Percentiles rank a stretch among this genome's conserved stretches.
phyloP scores from a whole-genome alignment of 2,888 invertebrate genomes.

The Altica lythri region DNA sequence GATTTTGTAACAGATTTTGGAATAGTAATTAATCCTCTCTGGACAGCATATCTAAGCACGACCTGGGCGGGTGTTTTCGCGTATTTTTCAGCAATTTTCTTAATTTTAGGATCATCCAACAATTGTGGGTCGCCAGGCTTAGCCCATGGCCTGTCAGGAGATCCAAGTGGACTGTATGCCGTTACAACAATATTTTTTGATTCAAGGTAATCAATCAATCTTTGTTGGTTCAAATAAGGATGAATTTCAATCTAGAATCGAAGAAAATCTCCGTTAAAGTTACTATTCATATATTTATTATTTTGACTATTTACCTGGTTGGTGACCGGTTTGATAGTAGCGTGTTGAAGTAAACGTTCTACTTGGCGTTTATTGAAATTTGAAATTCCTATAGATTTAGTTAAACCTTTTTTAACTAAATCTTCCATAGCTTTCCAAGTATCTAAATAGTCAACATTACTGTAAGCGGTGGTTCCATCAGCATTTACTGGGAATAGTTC shows the following conservation, averaged over 20 bases:
- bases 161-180: slow-evolving; percentile 84
- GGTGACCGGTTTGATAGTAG: slow-evolving; percentile 65
- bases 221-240: slow-evolving; percentile 75
- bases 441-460: slow-evolving; percentile 70
- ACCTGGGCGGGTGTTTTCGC: slow-evolving; percentile 74
- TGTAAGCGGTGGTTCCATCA: slow-evolving; percentile 50
- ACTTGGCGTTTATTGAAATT: slow-evolving; percentile 78
- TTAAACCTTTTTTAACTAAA: slow-evolving; percentile 64
- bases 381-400: slow-evolving; percentile 73
- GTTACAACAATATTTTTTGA: slow-evolving; percentile 70
- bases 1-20: slow-evolving; percentile 80
- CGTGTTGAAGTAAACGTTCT: slow-evolving; percentile 63
- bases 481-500: slow-evolving; percentile 44
- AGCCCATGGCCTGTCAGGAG: slow-evolving; percentile 84
- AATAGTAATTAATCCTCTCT: slow-evolving; percentile 74
- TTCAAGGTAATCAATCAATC: slow-evolving; percentile 71
- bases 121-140: slow-evolving; percentile 74
- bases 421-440: slow-evolving; percentile 74
- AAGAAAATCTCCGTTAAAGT: not conserved
- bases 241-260: slow-evolving; percentile 74
- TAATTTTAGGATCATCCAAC: slow-evolving; percentile 74
- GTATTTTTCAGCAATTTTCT: slow-evolving; percentile 65
- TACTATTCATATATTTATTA: no score
- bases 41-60: slow-evolving; percentile 67
- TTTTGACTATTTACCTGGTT: slow-evolving; percentile 60